These are phyloP conservation scores for Erynnis tages DNA, from an alignment of 2,888 invertebrate species.

Conservation along the genomic window DNA sequence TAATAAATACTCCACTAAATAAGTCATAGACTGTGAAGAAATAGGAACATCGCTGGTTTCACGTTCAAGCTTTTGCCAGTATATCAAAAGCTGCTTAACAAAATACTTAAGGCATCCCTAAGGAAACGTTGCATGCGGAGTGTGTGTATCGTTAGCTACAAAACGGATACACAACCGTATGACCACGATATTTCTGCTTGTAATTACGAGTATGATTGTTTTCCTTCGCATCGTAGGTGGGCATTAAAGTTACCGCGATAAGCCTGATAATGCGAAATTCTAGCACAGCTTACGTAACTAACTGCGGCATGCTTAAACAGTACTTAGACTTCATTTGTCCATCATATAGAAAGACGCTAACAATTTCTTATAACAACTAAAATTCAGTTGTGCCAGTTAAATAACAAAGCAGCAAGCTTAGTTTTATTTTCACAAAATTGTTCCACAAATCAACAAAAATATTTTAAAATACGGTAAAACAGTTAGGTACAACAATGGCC, in stretches of 20 bases:
- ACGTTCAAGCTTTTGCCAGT: no score
- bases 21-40: no score
- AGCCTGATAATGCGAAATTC: conserved; percentile 4
- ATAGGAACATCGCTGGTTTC: no score
- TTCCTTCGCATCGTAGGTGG: conserved; percentile 33
- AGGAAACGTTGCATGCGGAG: conserved; percentile 57
- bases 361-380: no score
- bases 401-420: neutral
- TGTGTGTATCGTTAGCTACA: conserved; percentile 48
- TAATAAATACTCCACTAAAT: no score
- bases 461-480: neutral
- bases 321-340: no score
- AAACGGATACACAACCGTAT: conserved; percentile 42
- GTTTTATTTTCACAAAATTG: neutral
- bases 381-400: no score
- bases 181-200: conserved; percentile 43
- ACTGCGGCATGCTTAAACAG: no score
- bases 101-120: no score
- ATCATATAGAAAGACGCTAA: no score
- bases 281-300: conserved; percentile 17
- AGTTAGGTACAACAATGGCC: conserved; percentile 12
- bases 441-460: neutral
- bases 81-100: no score
- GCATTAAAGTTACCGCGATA: conserved; percentile 24
- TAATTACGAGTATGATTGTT: conserved; percentile 52